Conservation (phyloP, 1,140 invertebrate genomes). For the Apis cerana region DNA sequence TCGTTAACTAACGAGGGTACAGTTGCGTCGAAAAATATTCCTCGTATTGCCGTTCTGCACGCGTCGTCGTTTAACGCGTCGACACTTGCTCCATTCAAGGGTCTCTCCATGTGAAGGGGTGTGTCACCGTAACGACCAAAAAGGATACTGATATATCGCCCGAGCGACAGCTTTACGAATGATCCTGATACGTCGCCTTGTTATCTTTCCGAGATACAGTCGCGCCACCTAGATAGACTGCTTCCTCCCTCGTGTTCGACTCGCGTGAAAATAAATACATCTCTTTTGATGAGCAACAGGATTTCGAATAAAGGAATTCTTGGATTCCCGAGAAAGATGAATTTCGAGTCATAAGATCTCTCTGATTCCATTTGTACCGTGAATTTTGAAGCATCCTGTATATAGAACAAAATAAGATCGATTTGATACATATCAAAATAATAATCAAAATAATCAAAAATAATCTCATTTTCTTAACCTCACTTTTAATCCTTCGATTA, state of each 20-base stretch:
- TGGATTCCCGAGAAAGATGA: background rate
- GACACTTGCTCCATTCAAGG: constrained; percentile 28
- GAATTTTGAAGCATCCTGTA: too few species aligned
- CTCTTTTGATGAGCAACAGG: constrained; percentile 3
- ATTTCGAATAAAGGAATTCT: background rate
- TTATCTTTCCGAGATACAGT: constrained; percentile 59
- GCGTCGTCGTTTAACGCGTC: constrained; percentile 26
- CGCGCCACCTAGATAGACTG: background rate
- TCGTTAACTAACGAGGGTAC: constrained; percentile 68
- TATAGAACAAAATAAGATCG: too few species aligned
- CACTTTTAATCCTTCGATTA: too few species aligned
- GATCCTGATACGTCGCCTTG: constrained; percentile 59
- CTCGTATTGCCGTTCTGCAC: constrained; percentile 55
- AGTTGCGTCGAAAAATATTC: constrained; percentile 56
- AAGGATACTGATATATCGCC: constrained; percentile 67
- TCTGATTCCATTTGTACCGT: too few species aligned
- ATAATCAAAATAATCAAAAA: too few species aligned
- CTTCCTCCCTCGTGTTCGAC: background rate
- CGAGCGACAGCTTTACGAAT: constrained; percentile 64
- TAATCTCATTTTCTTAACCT: too few species aligned
- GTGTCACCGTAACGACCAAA: constrained; percentile 64
- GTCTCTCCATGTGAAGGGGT: constrained; percentile 34
- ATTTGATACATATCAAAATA: too few species aligned
- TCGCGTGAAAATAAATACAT: background rate
- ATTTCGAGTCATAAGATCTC: background rate